Evolutionary conservation across 1,140 invertebrate species (phyloP), one percentile per base, ranked within the genome.

Genomic region (Rhagoletis zephyria): DNA sequence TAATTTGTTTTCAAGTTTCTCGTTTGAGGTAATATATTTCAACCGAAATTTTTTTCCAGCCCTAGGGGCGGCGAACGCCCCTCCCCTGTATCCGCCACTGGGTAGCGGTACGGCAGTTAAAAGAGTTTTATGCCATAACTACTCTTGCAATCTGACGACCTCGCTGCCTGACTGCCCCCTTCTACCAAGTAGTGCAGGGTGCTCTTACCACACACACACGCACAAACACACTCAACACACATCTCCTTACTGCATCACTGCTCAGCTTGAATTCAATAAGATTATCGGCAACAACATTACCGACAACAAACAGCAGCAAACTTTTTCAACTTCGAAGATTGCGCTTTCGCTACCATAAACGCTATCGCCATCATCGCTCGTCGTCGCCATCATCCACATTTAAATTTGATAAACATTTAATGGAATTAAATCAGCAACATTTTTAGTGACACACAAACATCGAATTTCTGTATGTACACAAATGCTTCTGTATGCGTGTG

Each of bases 341-440:
- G 51, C 51, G 16, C 45, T 56, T 81, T 81, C 74, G 74, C 74
- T 81, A 56, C 74, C 74, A 81, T 9, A 30, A 30, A 30, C 30
- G 30, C 30, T 19, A 30, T 19, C 64, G 16, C 30, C 19, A 16
- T 2, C 48, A 14, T 51, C n/a, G 48, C 14, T 30, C 42, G 30
- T 30, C 74, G 9, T 81, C 74, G 56, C 56, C 74, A 81, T 56
- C 74, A 19, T 81, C 16, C 74, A 81, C 85, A 85, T 85, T 85
- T 85, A 85, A 63, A 61, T 85, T 85, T 85, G 86, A 70, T 87
- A 87, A 87, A 87, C 65, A 65, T 70, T 70, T 87, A 70, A 87
- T 87, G 86, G 61, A 87, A 87, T 87, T 87, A 87, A 87, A 16
- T 87, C 64, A 87, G 86, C 60, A 87, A 48, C 85, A 56, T 81